Base-by-base conservation (phyloP, 2,888 invertebrate genomes). In the Nysson spinosus region DNA sequence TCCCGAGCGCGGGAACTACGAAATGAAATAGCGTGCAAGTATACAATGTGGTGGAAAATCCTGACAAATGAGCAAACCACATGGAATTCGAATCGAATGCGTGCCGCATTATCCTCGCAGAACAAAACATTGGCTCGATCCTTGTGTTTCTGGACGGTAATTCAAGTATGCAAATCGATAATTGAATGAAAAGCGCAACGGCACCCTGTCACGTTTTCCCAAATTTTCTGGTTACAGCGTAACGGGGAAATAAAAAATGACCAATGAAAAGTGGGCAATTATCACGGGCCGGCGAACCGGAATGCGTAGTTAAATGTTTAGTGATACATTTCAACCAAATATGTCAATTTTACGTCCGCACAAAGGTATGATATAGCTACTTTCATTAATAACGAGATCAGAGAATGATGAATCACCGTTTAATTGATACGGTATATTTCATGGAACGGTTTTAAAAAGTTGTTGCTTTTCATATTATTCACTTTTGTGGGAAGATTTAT, bases 131-230 rank as follows among this genome's bases (percentile, higher is more conserved):
- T 32, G 49, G 11, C 43, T 28, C 24, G 37, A 19, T 49, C 26
- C 16, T 28, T 37, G 30, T 11, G 32, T 19, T 32, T n/a, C 26
- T 34, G 39, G n/a, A 24, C 35, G 51, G 32, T 65, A 58, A 75
- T 65, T 68, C 74, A 63, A 69, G 60, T 69, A 72, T 68, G 69
- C 55, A 55, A 71, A 67, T 71, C 75, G 71, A 79, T 79, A 78
- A 72, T 75, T 68, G 69, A 72, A 70, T 70, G 73, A 70, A 70
- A 75, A 63, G 73, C 71, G 49, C 52, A 65, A 63, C 43, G 43
- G 28, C 32, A 11, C 16, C 47, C 24, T 22, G 39, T 34, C 47
- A 37, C 24, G 39, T 55, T 40, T 37, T 32, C 20, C 28, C 20
- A 7, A 42, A 65, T 65, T 65, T 67, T 40, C 50, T 14, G 7